Conservation (phyloP, 2,797 vertebrate genomes). For the Catharus ustulatus region DNA sequence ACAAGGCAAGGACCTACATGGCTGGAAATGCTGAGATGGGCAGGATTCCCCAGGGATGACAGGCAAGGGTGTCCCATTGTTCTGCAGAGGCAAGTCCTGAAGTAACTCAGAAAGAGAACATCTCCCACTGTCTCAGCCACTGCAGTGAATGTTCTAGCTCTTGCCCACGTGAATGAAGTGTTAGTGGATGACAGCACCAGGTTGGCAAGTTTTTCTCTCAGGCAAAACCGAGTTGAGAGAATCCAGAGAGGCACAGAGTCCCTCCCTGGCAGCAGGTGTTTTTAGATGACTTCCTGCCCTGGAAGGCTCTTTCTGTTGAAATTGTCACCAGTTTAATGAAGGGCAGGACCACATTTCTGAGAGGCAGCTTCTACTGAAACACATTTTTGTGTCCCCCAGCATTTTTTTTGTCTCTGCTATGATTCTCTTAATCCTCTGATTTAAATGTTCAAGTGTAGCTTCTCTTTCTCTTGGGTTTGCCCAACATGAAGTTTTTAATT, state of each 20-base stretch:
- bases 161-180: neutral
- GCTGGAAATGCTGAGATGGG: neutral
- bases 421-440: neutral
- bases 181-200: fast-evolving
- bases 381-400: neutral
- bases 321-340: neutral
- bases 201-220: neutral
- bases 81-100: neutral
- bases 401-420: neutral
- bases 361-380: neutral
- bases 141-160: neutral
- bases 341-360: fast-evolving
- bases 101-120: neutral
- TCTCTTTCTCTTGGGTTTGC: neutral
- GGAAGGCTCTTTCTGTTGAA: neutral
- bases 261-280: fast-evolving
- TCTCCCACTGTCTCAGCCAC: neutral
- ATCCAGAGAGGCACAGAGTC: neutral
- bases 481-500: neutral
- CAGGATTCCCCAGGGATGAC: neutral
- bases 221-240: neutral
- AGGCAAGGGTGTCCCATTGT: neutral
- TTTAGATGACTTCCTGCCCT: neutral
- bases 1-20: neutral
- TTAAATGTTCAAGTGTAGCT: neutral